Conservation (phyloP, 1,140 invertebrate genomes). For the Charaxes varanes region DNA sequence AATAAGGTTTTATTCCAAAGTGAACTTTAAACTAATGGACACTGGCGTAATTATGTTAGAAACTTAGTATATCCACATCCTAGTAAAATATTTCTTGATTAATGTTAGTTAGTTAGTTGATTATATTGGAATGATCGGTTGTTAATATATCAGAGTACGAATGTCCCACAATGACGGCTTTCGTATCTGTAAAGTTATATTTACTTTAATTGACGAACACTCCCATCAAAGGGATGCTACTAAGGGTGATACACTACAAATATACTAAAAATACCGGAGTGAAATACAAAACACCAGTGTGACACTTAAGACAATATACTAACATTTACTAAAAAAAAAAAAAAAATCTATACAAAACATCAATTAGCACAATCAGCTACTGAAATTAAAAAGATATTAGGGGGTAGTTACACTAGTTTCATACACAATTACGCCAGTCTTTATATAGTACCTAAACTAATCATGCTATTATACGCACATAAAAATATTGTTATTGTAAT, state of each 20-base stretch:
- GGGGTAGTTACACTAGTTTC: slow-evolving; percentile 34
- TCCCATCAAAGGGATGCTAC: slow-evolving; percentile 24
- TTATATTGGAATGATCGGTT: slow-evolving; percentile 43
- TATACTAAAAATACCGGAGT: too few relatives aligned
- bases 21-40: slow-evolving; percentile 25
- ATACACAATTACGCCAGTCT: slow-evolving; percentile 66
- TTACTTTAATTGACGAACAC: slow-evolving; percentile 34
- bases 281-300: slow-evolving; percentile 37
- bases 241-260: slow-evolving; percentile 23
- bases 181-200: slow-evolving; percentile 57
- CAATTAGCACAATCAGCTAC: slow-evolving; percentile 25
- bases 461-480: too few relatives aligned
- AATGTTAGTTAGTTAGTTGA: slow-evolving; percentile 29
- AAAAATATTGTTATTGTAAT: too few relatives aligned
- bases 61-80: slow-evolving; percentile 23
- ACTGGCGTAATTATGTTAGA: slow-evolving; percentile 60
- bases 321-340: slow-evolving; percentile 33
- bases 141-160: slow-evolving; percentile 39
- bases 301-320: slow-evolving; percentile 33
- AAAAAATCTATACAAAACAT: slow-evolving; percentile 16
- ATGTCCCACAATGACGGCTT: slow-evolving; percentile 43
- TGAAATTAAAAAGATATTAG: slow-evolving; percentile 28
- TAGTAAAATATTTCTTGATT: slow-evolving; percentile 21
- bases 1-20: slow-evolving; percentile 35
- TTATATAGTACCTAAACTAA: too few relatives aligned